Conservation (phyloP, 2,888 invertebrate genomes). For the Eristalis pertinax region DNA sequence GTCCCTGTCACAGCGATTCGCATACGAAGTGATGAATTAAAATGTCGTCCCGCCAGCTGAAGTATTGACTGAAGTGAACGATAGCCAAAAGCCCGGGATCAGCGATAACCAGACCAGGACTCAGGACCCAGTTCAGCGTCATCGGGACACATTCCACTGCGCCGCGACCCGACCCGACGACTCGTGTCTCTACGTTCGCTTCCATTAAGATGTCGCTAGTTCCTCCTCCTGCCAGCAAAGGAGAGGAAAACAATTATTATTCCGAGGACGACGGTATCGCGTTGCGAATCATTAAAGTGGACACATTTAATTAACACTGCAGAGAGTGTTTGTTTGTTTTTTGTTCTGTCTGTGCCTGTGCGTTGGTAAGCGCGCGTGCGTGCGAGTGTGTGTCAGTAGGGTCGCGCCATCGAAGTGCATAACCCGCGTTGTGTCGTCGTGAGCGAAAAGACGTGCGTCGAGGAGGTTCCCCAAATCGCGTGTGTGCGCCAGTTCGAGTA, state of each 20-base stretch:
- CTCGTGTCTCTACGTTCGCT: slow-evolving; percentile 6
- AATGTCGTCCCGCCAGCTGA: slow-evolving; percentile 40
- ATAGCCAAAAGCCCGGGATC: background rate
- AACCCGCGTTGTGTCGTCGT: slow-evolving; percentile 18
- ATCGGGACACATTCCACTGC: background rate
- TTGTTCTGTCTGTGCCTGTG: slow-evolving; percentile 1
- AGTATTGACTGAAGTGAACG: slow-evolving; percentile 38
- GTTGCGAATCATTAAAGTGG: slow-evolving; percentile 68
- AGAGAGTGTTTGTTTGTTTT: background rate
- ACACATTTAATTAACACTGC: slow-evolving; percentile 70
- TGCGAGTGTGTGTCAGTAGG: background rate
- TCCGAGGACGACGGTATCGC: slow-evolving; percentile 53
- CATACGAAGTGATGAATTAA: slow-evolving; percentile 35
- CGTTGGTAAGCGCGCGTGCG: background rate
- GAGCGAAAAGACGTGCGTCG: background rate
- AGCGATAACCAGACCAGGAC: background rate
- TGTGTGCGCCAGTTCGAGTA: slow-evolving; percentile 14
- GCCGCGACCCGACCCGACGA: background rate
- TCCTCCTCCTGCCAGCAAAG: slow-evolving; percentile 49
- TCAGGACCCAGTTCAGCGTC: background rate
- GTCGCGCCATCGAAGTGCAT: slow-evolving; percentile 48
- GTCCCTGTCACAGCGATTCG: background rate
- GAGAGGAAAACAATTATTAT: slow-evolving; percentile 65
- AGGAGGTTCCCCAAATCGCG: slow-evolving; percentile 10
- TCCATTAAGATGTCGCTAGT: slow-evolving; percentile 59